Base-by-base conservation (phyloP, 2,888 invertebrate genomes). In the Malthinus flaveolus region DNA sequence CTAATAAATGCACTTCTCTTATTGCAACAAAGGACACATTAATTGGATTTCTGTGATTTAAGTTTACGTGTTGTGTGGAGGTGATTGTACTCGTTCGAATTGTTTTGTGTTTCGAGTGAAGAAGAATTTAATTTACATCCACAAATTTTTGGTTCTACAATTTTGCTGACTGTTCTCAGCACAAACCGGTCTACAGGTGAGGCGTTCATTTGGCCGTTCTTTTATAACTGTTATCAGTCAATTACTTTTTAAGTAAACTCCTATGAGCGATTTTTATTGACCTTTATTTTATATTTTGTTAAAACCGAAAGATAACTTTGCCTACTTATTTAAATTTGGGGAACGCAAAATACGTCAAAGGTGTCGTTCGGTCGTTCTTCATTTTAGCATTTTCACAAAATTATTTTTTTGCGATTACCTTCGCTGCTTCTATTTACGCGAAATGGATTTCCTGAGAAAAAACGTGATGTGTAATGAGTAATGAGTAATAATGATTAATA, bases 101-200 rank as follows among this genome's bases (percentile, higher is more conserved):
- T 48, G 44, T 31, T 49, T 47, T 50, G 58, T 53, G 58, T 34
- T 32, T 35, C 23, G 5, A 42, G 39, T 42, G 39, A 15, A 42
- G 15, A 37, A 37, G 7, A 42, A n/a, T n/a, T 23, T 9, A 42
- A 42, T 15, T 15, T 15, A 23, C 39, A 42, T 42, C 23, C 48
- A 23, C 32, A 46, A 34, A 39, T 49, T 45, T 33, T 23, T 37
- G 31, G 11, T 52, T 10, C 37, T 52, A 48, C 37, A 36, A 36
- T 49, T n/a, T 56, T 50, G 39, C 45, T 48, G 45, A 56, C 58
- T 52, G 49, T 46, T 59, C 45, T 46, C 59, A 59, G 49, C 55
- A 50, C 51, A 56, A 50, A 70, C 71, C 71, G 72, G 70, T 70
- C 65, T 68, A 63, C 72, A 73, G 73, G 73, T 73, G 73, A 73